Evolutionary conservation across 2,888 invertebrate genomes (phyloP), one percentile per base, ranked within the genome.

Genomic region (Patella ulyssiponensis): DNA sequence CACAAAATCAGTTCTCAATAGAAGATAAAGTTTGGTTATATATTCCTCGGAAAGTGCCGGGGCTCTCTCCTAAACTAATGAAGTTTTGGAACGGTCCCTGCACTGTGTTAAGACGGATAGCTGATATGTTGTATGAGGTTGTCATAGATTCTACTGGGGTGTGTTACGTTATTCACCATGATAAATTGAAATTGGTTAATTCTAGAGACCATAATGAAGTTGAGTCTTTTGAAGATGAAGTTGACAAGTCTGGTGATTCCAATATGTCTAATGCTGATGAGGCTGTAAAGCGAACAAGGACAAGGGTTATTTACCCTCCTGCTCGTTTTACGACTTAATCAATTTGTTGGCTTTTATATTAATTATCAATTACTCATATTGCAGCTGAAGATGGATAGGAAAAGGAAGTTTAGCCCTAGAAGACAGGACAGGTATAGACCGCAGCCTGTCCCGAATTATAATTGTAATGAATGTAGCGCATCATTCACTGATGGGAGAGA

Each of bases 1-100:
- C n/a, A 9, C 64, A 64, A 64, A 7, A 64, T 64, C 20, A 64
- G 23, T 64, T 64, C 2, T 17, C 64, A 9, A 23, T 20, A n/a
- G 64, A 17, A 3, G n/a, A n/a, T 2, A 64, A 23, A 64, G 64
- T 64, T n/a, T 64, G 64, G 64, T n/a, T 64, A 64, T 64, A 64
- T 23, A 64, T 64, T 20, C 64, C n/a, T n/a, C n/a, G 64, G 64
- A 64, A 64, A 11, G 23, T n/a, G 23, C 64, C 64, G 9, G 17
- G 64, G n/a, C 23, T 64, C 7, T 20, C 23, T 64, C 20, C 20
- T 9, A 64, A 64, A 23, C 23, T 64, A 20, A n/a, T 20, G 23
- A n/a, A 64, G 23, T 64, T 64, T n/a, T 64, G 64, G 64, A 64
- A n/a, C 23, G 64, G 64, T 20, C 64, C 64, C 5, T 64, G 23